Evolutionary conservation across 2,797 vertebrate genomes (phyloP).

Genomic region (Pangasius mekongensis): DNA sequence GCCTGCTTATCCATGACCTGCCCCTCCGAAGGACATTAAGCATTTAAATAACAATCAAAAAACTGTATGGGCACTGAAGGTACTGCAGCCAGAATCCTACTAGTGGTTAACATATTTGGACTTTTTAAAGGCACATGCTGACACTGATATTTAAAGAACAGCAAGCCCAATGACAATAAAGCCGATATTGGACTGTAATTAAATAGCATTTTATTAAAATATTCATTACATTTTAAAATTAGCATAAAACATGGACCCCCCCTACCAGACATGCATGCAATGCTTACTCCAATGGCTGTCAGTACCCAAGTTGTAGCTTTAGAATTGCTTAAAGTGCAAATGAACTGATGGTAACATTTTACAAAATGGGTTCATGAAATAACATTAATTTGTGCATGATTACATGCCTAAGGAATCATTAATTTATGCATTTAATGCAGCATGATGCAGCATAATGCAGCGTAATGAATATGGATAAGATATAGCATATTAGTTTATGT

Average conservation of each 20-base stretch:
- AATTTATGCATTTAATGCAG: background rate
- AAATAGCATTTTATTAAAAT: background rate
- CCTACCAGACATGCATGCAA: too few species aligned
- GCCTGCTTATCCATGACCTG: conserved; percentile 17
- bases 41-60: conserved; percentile 16
- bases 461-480: background rate
- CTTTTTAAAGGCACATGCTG: background rate
- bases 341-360: background rate
- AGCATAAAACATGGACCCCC: too few species aligned
- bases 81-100: background rate
- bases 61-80: background rate
- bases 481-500: background rate
- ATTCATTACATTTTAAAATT: background rate
- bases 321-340: background rate
- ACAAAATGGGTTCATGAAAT: background rate
- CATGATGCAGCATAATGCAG: too few species aligned
- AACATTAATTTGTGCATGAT: background rate
- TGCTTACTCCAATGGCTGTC: background rate
- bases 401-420: background rate
- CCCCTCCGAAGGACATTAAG: background rate
- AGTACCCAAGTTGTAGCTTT: background rate
- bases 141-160: background rate
- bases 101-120: background rate
- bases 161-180: background rate
- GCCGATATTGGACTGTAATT: too few species aligned